phyloP scores from a whole-genome alignment of 2,888 invertebrate genomes.

The Trissolcus brochymenae region DNA sequence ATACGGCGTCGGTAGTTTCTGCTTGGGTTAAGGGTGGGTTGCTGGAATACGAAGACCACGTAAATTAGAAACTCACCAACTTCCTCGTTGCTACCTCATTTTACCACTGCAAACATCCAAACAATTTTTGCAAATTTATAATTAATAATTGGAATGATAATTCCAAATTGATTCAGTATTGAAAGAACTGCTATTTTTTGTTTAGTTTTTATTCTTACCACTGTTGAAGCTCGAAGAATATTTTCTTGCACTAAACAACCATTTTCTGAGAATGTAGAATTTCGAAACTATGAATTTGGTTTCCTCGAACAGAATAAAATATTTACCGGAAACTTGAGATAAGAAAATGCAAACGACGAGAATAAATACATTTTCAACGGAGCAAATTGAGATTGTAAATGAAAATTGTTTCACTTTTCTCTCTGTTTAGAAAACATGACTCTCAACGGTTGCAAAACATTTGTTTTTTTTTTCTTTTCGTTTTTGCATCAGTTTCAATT shows the following conservation, averaged over 20 bases:
- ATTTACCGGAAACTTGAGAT: too few relatives aligned
- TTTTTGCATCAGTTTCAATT: slow-evolving; percentile 20
- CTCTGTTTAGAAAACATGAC: slow-evolving; percentile 18
- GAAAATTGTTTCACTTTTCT: slow-evolving; percentile 1
- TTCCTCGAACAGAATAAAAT: too few relatives aligned
- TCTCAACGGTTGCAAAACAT: not conserved
- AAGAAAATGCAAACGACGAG: too few relatives aligned
- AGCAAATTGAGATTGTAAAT: too few relatives aligned
- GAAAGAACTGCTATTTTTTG: too few relatives aligned
- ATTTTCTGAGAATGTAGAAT: too few relatives aligned
- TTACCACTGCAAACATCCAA: slow-evolving; percentile 19
- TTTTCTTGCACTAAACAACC: too few relatives aligned
- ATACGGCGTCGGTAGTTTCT: slow-evolving; percentile 51
- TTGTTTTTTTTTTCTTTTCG: not conserved
- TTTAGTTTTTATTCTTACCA: too few relatives aligned
- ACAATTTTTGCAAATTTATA: not conserved
- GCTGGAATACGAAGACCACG: slow-evolving; percentile 68
- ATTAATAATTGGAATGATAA: not conserved
- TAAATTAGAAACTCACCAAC: slow-evolving; percentile 73
- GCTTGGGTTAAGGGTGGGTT: slow-evolving; percentile 61
- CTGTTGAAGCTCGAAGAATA: too few relatives aligned
- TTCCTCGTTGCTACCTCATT: slow-evolving; percentile 58
- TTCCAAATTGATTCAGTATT: not conserved
- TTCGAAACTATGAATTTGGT: too few relatives aligned
- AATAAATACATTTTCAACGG: too few relatives aligned